A percentile compares a stretch with the other conserved stretches of the same genome.
These are phyloP conservation scores for Petrolisthes cinctipes DNA, from an alignment of 2,888 invertebrate genomes.

Conservation along the genomic window DNA sequence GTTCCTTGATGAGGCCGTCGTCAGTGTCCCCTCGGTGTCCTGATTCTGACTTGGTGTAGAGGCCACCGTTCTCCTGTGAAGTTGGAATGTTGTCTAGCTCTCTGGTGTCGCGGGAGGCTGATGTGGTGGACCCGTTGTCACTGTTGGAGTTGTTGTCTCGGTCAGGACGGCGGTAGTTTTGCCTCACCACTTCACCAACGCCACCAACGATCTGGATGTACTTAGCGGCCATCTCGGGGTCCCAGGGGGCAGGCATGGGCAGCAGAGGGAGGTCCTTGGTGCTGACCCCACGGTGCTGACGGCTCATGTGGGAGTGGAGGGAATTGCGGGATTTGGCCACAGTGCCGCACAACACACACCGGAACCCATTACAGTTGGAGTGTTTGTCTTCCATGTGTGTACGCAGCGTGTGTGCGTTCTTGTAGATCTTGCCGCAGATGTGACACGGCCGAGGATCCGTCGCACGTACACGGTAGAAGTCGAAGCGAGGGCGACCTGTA, in stretches of 20 bases:
- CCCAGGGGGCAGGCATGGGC: constrained; percentile 92
- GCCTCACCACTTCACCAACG: constrained; percentile 65
- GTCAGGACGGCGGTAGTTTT: constrained; percentile 62
- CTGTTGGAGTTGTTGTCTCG: constrained; percentile 52
- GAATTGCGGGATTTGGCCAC: constrained; percentile 93
- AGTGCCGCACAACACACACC: constrained; percentile 91
- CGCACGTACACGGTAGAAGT: constrained; percentile 87
- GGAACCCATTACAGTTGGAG: constrained; percentile 91
- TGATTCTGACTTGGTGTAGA: constrained; percentile 55
- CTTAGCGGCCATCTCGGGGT: constrained; percentile 83
- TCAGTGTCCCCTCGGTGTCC: constrained; percentile 32
- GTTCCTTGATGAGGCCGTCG: constrained; percentile 47
- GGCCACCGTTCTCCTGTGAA: constrained; percentile 63
- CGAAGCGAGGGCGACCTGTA: constrained; percentile 79
- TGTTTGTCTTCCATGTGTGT: constrained; percentile 94
- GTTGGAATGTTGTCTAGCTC: constrained; percentile 55
- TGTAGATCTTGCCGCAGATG: constrained; percentile 78
- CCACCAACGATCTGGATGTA: constrained; percentile 65
- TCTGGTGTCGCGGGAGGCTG: constrained; percentile 40
- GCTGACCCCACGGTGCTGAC: constrained; percentile 92
- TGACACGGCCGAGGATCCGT: constrained; percentile 93
- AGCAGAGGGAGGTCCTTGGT: constrained; percentile 92
- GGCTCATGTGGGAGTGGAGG: constrained; percentile 92
- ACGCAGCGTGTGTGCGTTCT: constrained; percentile 81
- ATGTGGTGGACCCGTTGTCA: constrained; percentile 49